These are phyloP conservation scores for Drosophila navojoa DNA, from an alignment of 1,140 invertebrate genomes.

Conservation along the genomic window DNA sequence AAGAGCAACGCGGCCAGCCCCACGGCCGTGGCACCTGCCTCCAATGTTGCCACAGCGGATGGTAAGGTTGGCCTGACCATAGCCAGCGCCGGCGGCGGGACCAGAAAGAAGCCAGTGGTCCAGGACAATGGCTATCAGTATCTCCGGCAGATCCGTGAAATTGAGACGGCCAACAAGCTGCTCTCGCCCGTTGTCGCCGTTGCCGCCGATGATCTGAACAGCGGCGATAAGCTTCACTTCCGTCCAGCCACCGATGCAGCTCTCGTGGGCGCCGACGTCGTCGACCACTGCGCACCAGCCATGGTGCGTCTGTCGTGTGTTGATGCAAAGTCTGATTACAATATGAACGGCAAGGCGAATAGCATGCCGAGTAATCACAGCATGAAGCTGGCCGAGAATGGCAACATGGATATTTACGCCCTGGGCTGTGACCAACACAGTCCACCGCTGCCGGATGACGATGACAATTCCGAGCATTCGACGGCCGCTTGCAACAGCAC, in stretches of 20 bases:
- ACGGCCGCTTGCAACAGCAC: slow-evolving; percentile 75
- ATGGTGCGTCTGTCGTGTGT: slow-evolving; percentile 57
- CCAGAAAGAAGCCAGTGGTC: slow-evolving; percentile 61
- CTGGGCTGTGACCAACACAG: slow-evolving; percentile 24
- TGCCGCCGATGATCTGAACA: slow-evolving; percentile 49
- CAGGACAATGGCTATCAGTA: slow-evolving; percentile 82
- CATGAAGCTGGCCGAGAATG: slow-evolving; percentile 52
- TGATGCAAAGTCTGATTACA: slow-evolving; percentile 63
- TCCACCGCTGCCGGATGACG: slow-evolving; percentile 46
- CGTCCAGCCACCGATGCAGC: slow-evolving; percentile 31
- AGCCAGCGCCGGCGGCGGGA: slow-evolving; percentile 47
- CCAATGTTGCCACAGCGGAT: slow-evolving; percentile 9
- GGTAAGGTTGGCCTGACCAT: slow-evolving; percentile 51
- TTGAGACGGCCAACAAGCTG: slow-evolving; percentile 79
- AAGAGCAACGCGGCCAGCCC: slow-evolving; percentile 57
- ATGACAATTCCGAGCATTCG: slow-evolving; percentile 76
- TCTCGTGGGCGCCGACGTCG: slow-evolving; percentile 54
- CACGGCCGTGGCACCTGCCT: slow-evolving; percentile 11
- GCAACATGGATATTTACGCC: slow-evolving; percentile 49
- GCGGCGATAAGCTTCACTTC: slow-evolving; percentile 41
- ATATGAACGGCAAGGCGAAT: slow-evolving; percentile 69
- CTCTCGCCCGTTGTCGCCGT: slow-evolving; percentile 67
- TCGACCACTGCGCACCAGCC: slow-evolving; percentile 68
- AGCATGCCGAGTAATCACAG: slow-evolving; percentile 13
- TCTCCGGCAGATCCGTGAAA: slow-evolving; percentile 81